Conservation (phyloP, 2,888 invertebrate species). For the Drosophila picticornis region DNA sequence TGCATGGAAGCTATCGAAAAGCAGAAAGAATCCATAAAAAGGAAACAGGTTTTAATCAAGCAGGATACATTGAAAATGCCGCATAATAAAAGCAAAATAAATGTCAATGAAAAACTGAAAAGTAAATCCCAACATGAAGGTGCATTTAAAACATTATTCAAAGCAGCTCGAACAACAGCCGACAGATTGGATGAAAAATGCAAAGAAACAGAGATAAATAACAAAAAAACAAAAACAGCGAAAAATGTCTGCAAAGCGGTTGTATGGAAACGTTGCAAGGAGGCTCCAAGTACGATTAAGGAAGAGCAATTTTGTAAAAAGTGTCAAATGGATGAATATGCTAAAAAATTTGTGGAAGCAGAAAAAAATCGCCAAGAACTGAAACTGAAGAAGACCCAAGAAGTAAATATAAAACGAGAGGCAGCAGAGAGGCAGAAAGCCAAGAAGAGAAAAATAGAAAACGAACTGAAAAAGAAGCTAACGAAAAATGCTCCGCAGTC, state of each 20-base stretch:
- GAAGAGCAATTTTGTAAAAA: not conserved
- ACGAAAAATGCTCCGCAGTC: not conserved
- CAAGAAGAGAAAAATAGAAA: not conserved
- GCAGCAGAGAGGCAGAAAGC: not conserved
- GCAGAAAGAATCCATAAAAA: not conserved
- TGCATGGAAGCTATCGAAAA: slow-evolving; percentile 3
- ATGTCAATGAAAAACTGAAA: not conserved
- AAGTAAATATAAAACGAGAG: not conserved
- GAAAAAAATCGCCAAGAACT: not conserved
- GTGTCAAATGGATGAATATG: not conserved
- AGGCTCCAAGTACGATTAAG: not conserved
- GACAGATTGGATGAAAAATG: not conserved
- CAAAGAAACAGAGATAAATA: not conserved
- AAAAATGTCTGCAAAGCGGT: not conserved
- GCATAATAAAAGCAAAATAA: not conserved
- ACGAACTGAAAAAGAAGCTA: not conserved
- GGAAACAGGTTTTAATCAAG: not conserved
- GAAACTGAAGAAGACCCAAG: not conserved
- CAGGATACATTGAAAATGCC: not conserved
- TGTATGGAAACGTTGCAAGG: not conserved
- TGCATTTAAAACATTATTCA: too few relatives aligned
- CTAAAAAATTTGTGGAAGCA: not conserved
- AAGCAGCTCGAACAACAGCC: not conserved
- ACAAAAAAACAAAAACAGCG: not conserved
- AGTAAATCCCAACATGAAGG: not conserved